Base-by-base conservation (phyloP, 2,888 invertebrate species). In the Germaria angustata region DNA sequence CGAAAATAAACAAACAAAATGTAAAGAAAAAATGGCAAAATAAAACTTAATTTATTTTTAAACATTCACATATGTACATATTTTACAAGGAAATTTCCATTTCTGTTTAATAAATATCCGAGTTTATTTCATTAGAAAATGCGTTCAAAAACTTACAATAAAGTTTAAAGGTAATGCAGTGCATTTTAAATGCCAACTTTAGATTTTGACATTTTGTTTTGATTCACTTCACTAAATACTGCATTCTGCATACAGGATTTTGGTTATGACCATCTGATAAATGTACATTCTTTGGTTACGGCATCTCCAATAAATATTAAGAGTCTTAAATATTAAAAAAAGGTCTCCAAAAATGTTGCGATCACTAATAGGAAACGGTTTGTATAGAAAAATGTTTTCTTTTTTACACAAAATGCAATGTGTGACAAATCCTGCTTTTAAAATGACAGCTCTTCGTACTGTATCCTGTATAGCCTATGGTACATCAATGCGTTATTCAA, bases 351-450 rank as follows among this genome's bases (percentile, higher is more conserved):
- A 72, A 59, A 90, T 90, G 90, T 73, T 90, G 20, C 88, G 90
- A n/a, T 85, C 87, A 15, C 34, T 90, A 6, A 41, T 89, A n/a
- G 80, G 85, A 41, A 84, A 85, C 73, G 90, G 90, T 89, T 81
- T 86, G 84, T 61, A 22, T 24, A 44, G 4, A 34, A 11, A 49
- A 53, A 44, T 22, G 7, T 1, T 22, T n/a, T 11, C 0, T n/a
- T n/a, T n/a, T n/a, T n/a, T n/a, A n/a, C n/a, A n/a, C n/a, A n/a
- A n/a, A n/a, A n/a, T n/a, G n/a, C 9, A 61, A 8, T 61, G 46
- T 22, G 17, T 57, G 53, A 66, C 15, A 39, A 2, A 36, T 65
- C 3, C 7, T 39, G 0, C 13, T 2, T 39, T 44, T 49, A 6
- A n/a, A 24, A 44, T 83, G 80, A 15, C 44, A 89, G 89, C 88